Percentiles rank a stretch among this genome's conserved stretches.
These are phyloP conservation scores for Lucilia sericata DNA, from an alignment of 1,140 invertebrate species.

Conservation along the genomic window DNA sequence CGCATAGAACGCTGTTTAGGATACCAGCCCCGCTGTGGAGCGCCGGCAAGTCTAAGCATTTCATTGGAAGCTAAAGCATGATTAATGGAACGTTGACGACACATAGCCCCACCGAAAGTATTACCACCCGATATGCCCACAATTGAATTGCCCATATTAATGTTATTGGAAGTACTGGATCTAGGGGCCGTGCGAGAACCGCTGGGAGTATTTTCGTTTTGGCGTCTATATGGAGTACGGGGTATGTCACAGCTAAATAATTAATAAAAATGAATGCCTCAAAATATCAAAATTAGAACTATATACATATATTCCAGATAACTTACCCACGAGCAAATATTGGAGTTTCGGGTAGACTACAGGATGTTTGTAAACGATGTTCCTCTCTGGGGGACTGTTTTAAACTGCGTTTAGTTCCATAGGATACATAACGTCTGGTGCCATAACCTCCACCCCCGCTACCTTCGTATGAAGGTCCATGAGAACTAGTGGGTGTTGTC, in stretches of 20 bases:
- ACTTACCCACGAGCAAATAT: constrained; percentile 79
- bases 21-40: constrained; percentile 86
- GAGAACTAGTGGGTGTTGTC: constrained; percentile 72
- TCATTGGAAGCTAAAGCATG: constrained; percentile 81
- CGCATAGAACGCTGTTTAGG: constrained; percentile 78
- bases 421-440: constrained; percentile 59
- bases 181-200: constrained; percentile 70
- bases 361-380: constrained; percentile 80
- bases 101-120: constrained; percentile 69
- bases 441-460: constrained; percentile 66
- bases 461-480: constrained; percentile 71
- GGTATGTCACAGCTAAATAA: constrained; percentile 76
- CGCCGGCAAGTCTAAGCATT: constrained; percentile 79
- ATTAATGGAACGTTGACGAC: constrained; percentile 75
- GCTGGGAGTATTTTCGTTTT: constrained; percentile 69
- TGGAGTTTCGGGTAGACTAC: constrained; percentile 84
- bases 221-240: constrained; percentile 76
- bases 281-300: too few relatives aligned
- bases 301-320: background rate
- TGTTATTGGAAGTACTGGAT: constrained; percentile 73
- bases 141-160: constrained; percentile 68
- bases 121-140: constrained; percentile 60
- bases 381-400: constrained; percentile 70
- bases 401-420: constrained; percentile 63
- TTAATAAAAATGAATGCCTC: constrained; percentile 42